These are phyloP conservation scores for Phrynocephalus versicolor DNA, from an alignment of 2,113 vertebrate genomes.

Conservation along the genomic window DNA sequence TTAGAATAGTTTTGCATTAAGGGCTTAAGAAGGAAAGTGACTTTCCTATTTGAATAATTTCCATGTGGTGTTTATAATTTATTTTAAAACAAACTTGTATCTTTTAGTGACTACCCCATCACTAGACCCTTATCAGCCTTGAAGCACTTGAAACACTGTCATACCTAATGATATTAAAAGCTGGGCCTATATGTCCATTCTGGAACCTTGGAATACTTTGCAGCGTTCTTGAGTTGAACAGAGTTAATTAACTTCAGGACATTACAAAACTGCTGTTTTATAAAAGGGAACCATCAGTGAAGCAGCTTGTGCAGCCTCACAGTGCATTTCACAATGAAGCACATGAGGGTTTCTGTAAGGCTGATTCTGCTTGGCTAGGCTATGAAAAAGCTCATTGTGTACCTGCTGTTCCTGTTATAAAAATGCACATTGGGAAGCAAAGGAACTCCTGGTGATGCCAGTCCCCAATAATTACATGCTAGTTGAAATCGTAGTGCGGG, in stretches of 20 bases:
- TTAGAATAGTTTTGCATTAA: neutral
- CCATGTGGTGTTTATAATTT: neutral
- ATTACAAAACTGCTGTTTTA: neutral
- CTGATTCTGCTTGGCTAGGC: neutral
- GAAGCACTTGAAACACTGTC: neutral
- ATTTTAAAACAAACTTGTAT: neutral
- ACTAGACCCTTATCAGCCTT: neutral
- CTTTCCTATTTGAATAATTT: neutral
- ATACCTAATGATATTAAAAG: neutral
- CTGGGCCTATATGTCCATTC: neutral
- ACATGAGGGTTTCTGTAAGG: neutral
- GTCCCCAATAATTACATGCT: neutral
- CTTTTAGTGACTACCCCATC: no score
- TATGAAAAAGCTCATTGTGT: neutral
- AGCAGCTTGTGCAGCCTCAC: neutral
- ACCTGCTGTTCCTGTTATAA: neutral
- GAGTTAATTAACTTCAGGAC: neutral
- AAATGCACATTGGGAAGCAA: neutral
- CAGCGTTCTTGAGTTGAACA: neutral
- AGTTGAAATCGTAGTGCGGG: neutral
- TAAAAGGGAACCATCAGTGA: neutral
- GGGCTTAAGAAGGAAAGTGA: neutral
- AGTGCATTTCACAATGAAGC: neutral
- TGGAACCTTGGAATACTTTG: neutral
- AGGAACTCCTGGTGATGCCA: neutral